Conservation (phyloP, 2,888 invertebrate genomes). For the Mesodorylaimus sp. region DNA sequence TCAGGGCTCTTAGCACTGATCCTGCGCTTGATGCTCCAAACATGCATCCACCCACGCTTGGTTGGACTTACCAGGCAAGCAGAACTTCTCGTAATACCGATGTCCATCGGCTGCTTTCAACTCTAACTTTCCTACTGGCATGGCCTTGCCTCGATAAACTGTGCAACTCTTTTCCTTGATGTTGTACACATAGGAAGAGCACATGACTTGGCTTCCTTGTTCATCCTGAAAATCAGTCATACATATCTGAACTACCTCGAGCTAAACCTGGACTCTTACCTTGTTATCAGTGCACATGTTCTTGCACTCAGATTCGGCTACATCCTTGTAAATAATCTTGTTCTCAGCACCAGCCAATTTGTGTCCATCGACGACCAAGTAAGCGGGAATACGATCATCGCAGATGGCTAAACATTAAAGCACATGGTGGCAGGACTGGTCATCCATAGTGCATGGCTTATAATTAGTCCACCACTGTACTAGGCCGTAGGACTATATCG, state of each 20-base stretch:
- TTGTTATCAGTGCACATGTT: constrained; percentile 18
- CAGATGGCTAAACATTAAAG: not conserved
- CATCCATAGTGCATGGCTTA: too few species aligned
- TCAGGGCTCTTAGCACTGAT: too few species aligned
- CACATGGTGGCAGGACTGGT: too few species aligned
- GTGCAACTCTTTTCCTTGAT: constrained; percentile 19
- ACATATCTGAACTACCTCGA: not conserved
- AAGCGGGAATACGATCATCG: constrained; percentile 8
- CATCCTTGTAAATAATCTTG: constrained; percentile 16
- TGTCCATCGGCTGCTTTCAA: constrained; percentile 13
- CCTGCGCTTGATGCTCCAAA: too few species aligned
- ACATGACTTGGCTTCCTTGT: constrained; percentile 15
- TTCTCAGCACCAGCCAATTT: constrained; percentile 13
- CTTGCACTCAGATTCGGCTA: constrained; percentile 21
- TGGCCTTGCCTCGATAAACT: constrained; percentile 17
- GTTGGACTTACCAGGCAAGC: constrained; percentile 19
- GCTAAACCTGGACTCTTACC: constrained; percentile 11
- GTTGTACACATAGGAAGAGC: constrained; percentile 22
- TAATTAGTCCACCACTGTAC: too few species aligned
- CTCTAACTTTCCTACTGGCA: constrained; percentile 17
- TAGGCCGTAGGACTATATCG: too few species aligned
- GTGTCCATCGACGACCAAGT: constrained; percentile 18
- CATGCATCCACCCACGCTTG: too few species aligned
- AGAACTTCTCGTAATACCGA: constrained; percentile 25
- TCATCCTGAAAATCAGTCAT: constrained; percentile 14